Percentiles rank a stretch among this genome's conserved stretches.
These are phyloP conservation scores for Phainopepla nitens DNA, from an alignment of 2,113 vertebrate genomes.

Conservation along the genomic window DNA sequence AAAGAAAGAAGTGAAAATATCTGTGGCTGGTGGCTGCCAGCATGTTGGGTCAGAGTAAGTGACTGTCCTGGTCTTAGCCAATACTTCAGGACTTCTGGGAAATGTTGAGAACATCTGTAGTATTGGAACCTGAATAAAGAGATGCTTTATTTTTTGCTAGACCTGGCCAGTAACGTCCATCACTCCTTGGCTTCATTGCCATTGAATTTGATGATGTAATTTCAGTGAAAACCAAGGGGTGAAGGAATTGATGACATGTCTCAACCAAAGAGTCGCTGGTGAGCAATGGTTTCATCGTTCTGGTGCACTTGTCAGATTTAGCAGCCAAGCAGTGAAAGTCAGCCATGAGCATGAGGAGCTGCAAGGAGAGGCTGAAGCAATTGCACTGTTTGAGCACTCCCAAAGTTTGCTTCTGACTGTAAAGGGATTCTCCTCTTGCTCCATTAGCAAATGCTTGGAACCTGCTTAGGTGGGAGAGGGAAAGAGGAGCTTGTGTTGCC, in stretches of 20 bases:
- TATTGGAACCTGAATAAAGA: background rate
- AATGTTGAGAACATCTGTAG: background rate
- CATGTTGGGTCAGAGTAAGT: background rate
- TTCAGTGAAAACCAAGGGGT: background rate
- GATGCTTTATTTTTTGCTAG: background rate
- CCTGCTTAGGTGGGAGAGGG: background rate
- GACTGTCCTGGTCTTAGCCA: background rate
- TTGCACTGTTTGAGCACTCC: background rate
- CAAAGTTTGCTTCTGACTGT: background rate
- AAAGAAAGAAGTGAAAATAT: background rate
- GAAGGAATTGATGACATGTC: background rate
- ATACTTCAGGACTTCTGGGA: background rate
- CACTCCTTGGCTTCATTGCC: background rate
- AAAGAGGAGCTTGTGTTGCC: background rate
- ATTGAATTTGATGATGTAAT: background rate
- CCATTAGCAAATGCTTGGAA: background rate
- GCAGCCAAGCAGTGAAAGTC: rapidly evolving
- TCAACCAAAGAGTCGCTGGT: background rate
- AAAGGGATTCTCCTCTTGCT: background rate
- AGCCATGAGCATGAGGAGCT: background rate
- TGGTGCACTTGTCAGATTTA: background rate
- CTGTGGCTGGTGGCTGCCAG: background rate
- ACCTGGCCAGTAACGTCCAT: background rate
- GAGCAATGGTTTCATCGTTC: rapidly evolving
- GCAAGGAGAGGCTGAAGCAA: rapidly evolving